phyloP scores from a whole-genome alignment of 2,888 invertebrate species.

The Sepiola atlantica region DNA sequence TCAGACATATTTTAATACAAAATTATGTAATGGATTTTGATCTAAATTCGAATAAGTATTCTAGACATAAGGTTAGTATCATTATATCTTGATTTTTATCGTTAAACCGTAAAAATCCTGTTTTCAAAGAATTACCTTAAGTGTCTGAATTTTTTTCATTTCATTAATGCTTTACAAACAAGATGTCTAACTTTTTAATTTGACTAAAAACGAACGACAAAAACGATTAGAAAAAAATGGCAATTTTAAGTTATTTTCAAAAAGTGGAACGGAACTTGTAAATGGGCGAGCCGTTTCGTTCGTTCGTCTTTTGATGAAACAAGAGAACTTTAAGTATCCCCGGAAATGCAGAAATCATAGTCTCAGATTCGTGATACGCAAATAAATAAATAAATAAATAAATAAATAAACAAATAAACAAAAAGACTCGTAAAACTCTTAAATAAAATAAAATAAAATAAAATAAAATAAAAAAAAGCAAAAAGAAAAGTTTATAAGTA shows the following conservation, averaged over 20 bases:
- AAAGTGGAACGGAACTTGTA: neutral
- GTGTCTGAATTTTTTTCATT: too few species aligned
- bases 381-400: neutral
- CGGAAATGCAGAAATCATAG: neutral
- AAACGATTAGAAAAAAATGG: neutral
- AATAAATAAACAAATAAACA: neutral
- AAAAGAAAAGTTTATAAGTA: neutral
- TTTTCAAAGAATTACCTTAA: too few species aligned
- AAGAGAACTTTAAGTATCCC: neutral
- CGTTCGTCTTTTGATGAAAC: neutral
- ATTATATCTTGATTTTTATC: too few species aligned
- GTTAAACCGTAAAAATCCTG: neutral
- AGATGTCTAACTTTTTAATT: neutral
- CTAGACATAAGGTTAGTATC: too few species aligned
- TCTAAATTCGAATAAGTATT: too few species aligned
- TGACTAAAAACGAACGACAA: neutral
- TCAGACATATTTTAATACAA: too few species aligned
- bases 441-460: neutral
- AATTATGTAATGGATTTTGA: too few species aligned
- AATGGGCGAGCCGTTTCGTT: neutral
- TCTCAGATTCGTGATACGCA: neutral
- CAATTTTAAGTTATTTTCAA: neutral
- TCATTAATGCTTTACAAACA: too few species aligned
- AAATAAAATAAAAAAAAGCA: neutral
- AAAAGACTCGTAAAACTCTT: neutral